Base-by-base conservation (phyloP, 1,140 invertebrate genomes). In the Drosophila novamexicana region DNA sequence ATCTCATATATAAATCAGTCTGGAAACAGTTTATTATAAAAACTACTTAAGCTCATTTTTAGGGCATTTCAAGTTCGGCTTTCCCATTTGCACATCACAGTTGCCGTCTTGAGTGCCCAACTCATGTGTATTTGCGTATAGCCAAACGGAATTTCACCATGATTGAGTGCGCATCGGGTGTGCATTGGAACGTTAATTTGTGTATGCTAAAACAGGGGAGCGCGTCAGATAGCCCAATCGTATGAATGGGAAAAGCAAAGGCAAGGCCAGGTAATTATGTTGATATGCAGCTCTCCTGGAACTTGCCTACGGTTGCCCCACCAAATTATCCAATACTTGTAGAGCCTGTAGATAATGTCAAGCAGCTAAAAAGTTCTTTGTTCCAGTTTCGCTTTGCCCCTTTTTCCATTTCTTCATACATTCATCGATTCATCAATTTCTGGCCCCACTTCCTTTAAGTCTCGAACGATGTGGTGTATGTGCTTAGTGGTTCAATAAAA, bases 181-280 rank as follows among this genome's bases (percentile, higher is more conserved):
- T 49, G 72, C 59, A 73, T 57, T 63, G 81, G 68, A 80, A 63
- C 57, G 69, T 77, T 84, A 84, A 84, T 83, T 70, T 77, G 77
- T 80, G 77, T 66, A 75, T 66, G 70, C 52, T 77, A 45, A 53
- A 45, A 53, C 32, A 16, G 32, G 12, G n/a, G 39, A 22, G 54
- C 47, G 3, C 10, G 6, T 16, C 7, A 29, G 14, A 34, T 70
- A 59, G 53, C 39, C 39, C 32, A 59, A 34, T 58, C 34, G 56
- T 58, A 58, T 36, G 39, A 29, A 72, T 50, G 52, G 18, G 18
- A 18, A 18, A 18, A 42, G 12, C 2, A 47, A 56, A 40, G 22
- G 18, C 14, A 37, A 36, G n/a, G 12, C 9, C 6, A 53, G 59
- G 7, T 45, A 52, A 45, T 64, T 64, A 52, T 64, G 32, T 12